Conservation (phyloP, 2,888 invertebrate genomes). For the Cataglyphis altisquamis region DNA sequence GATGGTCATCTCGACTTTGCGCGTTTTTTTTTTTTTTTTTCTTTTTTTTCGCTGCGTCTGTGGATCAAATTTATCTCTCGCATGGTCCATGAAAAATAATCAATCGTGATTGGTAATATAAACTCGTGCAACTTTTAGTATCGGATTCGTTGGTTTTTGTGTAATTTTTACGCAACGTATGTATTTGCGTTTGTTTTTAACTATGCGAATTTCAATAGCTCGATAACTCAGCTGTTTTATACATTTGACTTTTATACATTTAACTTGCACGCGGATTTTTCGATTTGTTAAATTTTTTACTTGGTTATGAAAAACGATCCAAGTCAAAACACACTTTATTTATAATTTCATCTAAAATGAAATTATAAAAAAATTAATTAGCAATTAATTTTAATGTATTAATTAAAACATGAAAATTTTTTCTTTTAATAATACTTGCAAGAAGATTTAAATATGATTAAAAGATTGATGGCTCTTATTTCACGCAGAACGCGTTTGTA, state of each 20-base stretch:
- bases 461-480: neutral
- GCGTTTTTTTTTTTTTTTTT: neutral
- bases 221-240: slow-evolving; percentile 27
- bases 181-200: neutral
- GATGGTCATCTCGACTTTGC: slow-evolving; percentile 25
- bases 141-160: neutral
- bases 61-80: slow-evolving; percentile 31
- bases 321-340: neutral
- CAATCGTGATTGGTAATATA: slow-evolving; percentile 12
- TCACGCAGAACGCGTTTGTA: neutral
- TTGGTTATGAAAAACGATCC: neutral
- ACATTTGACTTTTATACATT: slow-evolving; percentile 22
- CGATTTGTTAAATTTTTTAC: neutral
- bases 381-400: neutral
- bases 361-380: neutral
- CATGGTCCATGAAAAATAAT: slow-evolving; percentile 29
- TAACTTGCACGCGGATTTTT: neutral
- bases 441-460: neutral
- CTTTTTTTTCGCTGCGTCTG: neutral
- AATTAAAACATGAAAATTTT: neutral
- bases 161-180: slow-evolving; percentile 11
- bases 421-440: neutral
- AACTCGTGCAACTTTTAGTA: neutral
- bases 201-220: slow-evolving; percentile 21
- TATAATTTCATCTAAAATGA: neutral